Conservation (phyloP, 2,113 vertebrate species). For the Tylochromis polylepis region DNA sequence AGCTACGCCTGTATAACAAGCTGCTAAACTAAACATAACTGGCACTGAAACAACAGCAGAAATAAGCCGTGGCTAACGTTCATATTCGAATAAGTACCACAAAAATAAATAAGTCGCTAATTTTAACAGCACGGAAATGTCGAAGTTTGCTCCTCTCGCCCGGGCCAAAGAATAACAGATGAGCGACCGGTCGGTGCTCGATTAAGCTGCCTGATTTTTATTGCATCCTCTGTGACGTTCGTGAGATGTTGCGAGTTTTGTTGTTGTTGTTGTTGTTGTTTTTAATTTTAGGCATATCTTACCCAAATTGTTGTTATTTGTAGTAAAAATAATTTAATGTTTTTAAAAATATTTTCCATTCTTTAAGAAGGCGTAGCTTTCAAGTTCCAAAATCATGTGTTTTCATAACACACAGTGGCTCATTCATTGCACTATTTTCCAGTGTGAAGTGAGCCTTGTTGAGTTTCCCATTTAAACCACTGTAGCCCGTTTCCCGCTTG, state of each 20-base stretch:
- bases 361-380: background rate
- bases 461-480: background rate
- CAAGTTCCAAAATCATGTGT: background rate
- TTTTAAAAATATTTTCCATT: background rate
- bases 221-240: background rate
- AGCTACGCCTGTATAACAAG: background rate
- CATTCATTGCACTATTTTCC: slow-evolving; percentile 63
- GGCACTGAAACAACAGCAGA: background rate
- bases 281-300: background rate
- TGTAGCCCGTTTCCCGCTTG: background rate
- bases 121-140: background rate
- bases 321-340: fast-evolving
- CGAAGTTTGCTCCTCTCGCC: background rate
- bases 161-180: slow-evolving; percentile 16
- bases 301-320: background rate
- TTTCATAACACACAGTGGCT: slow-evolving; percentile 38
- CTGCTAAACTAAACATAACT: background rate
- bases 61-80: background rate
- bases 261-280: too few relatives aligned
- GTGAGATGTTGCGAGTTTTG: background rate
- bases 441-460: background rate
- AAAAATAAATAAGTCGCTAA: background rate
- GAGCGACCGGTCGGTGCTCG: slow-evolving; percentile 53
- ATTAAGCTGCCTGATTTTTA: slow-evolving; percentile 54
- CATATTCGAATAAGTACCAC: background rate